Evolutionary conservation across 2,888 invertebrate genomes (phyloP), one percentile per base, ranked within the genome.

Genomic region (Formica aserva): DNA sequence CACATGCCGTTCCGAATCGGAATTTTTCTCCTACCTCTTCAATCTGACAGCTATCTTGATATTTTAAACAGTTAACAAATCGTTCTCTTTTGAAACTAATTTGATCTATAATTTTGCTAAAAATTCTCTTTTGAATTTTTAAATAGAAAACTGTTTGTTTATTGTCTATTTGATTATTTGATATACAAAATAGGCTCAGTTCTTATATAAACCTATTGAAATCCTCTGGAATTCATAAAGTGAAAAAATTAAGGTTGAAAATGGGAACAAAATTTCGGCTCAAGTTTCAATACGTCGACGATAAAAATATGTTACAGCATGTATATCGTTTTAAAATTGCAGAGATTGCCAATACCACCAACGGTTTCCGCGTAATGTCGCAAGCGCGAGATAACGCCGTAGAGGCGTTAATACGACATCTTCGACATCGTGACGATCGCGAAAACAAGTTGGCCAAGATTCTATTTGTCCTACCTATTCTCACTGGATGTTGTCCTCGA

Each of bases 401-500:
- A 8, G 91, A 93, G 66, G 83, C 85, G 71, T 86, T 94, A 4
- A 86, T 92, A 3, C 86, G 88, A 26, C 93, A 94, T 85, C 88
- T 92, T 5, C 91, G 85, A 48, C 87, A 83, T 55, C 89, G 88
- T 71, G 85, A 84, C 22, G 90, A 93, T 82, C 83, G 86, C 26
- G 88, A 89, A 3, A 85, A 89, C 18, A 90, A 94, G 74, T 71
- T 94, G 13, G 88, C 91, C 22, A 90, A 90, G 77, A 91, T 94
- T 57, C 90, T 94, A 87, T 89, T 94, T 62, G 67, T 92, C 11
- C 82, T 94, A 35, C 93, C 94, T 9, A 84, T 92, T 52, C 86
- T 94, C 3, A 92, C 92, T 3, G 89, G 91, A 8, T 93, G 92
- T 74, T 94, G 94, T 57, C 89, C 93, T 1, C 89, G 92, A 48